Base-by-base conservation (phyloP, 92 coral and sea anemone species). In the Phenganax stokvisi region DNA sequence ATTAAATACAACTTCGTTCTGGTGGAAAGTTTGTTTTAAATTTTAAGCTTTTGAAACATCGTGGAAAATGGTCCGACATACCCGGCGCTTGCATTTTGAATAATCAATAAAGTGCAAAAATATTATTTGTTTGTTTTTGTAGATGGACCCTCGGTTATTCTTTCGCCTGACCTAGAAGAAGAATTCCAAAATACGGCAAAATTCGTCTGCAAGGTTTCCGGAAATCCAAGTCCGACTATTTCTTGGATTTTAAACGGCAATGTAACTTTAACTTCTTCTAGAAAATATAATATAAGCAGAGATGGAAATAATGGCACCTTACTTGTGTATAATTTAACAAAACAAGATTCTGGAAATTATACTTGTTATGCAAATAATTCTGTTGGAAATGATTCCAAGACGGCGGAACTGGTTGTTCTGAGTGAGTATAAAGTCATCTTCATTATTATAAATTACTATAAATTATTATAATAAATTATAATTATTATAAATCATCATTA, bases 281-380 rank as follows among this genome's bases (percentile, higher is more conserved):
- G 6, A 10, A 74, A 56, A 17, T 51, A 55, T 54, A 51, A 31
- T 57, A 52, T 53, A 10, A 9, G 7, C n/a, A 52, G 8, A 6
- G 29, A 56, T 53, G 62, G 79, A n/a, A 54, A 74, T 74, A 57
- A 15, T 10, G 56, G 61, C 29, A 74, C 29, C 47, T 57, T 74
- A 17, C 8, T 27, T 53, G 8, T 74, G 15, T 7, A 17, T 8
- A 56, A 74, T 56, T 74, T 74, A 74, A 12, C 79, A 15, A 52
- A 63, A 12, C 17, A 27, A 13, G 79, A 74, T 74, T 16, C 63
- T 52, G 79, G 60, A n/a, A 72, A 27, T 72, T 72, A 72, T 27
- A 72, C 76, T 3, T 72, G 76, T 51, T 37, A 37, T 72, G 76
- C 79, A 55, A 56, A 74, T 37, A 74, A 74, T 31, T 10, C 62